Evolutionary conservation across 2,888 invertebrate species (phyloP).

Genomic region (Chydorus sphaericus): DNA sequence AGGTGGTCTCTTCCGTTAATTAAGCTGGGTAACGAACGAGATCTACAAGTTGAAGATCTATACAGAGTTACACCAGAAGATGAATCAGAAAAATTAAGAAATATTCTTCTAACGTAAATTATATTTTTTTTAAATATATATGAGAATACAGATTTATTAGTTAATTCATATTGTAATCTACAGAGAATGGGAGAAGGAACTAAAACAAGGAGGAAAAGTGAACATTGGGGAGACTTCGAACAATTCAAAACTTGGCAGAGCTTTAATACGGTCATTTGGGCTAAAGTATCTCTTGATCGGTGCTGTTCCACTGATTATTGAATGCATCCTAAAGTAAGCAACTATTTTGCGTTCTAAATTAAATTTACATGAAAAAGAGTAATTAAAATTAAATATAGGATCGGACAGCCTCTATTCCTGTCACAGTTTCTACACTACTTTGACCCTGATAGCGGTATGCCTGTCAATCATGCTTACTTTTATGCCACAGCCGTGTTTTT

Average conservation of each 20-base stretch:
- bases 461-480: conserved; percentile 47
- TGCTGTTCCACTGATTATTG: too few relatives aligned
- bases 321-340: conserved; percentile 27
- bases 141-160: too few relatives aligned
- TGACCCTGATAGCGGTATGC: conserved; percentile 36
- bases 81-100: conserved; percentile 49
- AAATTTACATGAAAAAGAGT: neutral
- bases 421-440: conserved; percentile 51
- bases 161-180: too few relatives aligned
- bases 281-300: too few relatives aligned
- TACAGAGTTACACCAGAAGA: conserved; percentile 52
- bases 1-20: too few relatives aligned
- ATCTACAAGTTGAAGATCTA: conserved; percentile 56
- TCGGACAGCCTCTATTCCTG: conserved; percentile 49
- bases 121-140: too few relatives aligned
- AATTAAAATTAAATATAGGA: too few relatives aligned
- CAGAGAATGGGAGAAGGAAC: conserved; percentile 25
- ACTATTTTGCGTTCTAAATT: neutral
- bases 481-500: conserved; percentile 58
- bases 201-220: conserved; percentile 30
- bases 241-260: too few relatives aligned
- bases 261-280: conserved; percentile 33
- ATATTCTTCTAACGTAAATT: conserved; percentile 49
- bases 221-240: conserved; percentile 37
- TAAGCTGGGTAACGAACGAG: too few relatives aligned